A percentile compares a stretch with the other conserved stretches of the same genome.
Evolutionary conservation across 2,113 vertebrate genomes (phyloP).

Genomic region (Xerus inauris): DNA sequence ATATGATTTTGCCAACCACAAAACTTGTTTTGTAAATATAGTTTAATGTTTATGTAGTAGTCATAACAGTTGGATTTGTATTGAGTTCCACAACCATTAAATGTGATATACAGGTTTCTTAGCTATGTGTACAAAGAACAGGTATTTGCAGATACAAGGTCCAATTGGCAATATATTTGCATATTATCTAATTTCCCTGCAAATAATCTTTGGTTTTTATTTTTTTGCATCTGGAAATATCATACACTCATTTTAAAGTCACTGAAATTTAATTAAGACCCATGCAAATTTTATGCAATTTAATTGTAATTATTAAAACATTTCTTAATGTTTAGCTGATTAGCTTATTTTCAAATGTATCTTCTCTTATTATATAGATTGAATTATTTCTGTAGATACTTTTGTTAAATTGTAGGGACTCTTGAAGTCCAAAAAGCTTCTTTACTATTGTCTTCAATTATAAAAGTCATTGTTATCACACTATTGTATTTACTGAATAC

Average conservation of each 20-base stretch:
- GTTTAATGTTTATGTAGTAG: background rate
- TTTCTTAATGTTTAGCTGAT: background rate
- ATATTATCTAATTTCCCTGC: background rate
- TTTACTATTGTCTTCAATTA: background rate
- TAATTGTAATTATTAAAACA: slow-evolving; percentile 13
- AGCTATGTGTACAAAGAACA: background rate
- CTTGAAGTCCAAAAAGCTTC: background rate
- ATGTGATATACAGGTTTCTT: background rate
- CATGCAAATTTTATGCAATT: background rate
- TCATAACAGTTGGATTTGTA: background rate
- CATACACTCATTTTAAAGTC: background rate
- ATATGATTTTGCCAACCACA: slow-evolving; percentile 7
- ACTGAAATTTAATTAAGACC: background rate
- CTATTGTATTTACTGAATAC: background rate
- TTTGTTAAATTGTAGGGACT: background rate
- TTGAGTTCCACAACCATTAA: background rate
- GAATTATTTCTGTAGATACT: slow-evolving; percentile 23
- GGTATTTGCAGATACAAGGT: background rate
- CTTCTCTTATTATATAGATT: background rate
- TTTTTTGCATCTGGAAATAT: background rate
- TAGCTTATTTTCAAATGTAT: background rate
- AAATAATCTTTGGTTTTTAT: background rate
- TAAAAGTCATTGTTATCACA: background rate
- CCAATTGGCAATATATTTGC: background rate
- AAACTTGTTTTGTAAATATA: background rate